Evolutionary conservation across 1,140 invertebrate genomes (phyloP).

Genomic region (Leptinotarsa defecta): DNA sequence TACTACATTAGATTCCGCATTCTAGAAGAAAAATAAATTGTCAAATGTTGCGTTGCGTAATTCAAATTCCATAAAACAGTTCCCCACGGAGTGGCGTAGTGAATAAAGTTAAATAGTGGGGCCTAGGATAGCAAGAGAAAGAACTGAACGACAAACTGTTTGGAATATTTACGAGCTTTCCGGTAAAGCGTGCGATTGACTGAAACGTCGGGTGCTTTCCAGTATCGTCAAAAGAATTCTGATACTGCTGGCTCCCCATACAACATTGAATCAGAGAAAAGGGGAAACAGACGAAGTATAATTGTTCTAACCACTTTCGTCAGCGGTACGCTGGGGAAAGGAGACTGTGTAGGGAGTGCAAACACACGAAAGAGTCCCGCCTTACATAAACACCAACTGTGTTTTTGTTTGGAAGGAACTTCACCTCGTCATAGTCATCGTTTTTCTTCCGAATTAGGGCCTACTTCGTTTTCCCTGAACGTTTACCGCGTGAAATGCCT

Average conservation of each 20-base stretch:
- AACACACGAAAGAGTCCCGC: slow-evolving; percentile 30
- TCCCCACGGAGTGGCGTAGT: background rate
- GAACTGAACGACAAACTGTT: slow-evolving; percentile 29
- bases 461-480: slow-evolving; percentile 10
- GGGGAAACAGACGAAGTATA: slow-evolving; percentile 35
- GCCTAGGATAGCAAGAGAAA: slow-evolving; percentile 7
- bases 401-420: slow-evolving; percentile 36
- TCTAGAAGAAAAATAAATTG: too few species aligned
- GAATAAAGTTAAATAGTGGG: background rate
- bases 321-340: slow-evolving; percentile 18
- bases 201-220: slow-evolving; percentile 29
- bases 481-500: slow-evolving; percentile 11
- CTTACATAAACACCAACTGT: slow-evolving; percentile 40
- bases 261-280: slow-evolving; percentile 31
- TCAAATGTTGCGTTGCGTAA: too few species aligned
- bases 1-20: too few species aligned
- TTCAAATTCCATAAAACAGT: background rate
- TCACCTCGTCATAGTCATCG: slow-evolving; percentile 36
- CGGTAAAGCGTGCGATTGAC: slow-evolving; percentile 32
- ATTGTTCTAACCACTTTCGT: slow-evolving; percentile 39
- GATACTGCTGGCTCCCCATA: slow-evolving; percentile 24
- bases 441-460: slow-evolving; percentile 39
- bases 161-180: slow-evolving; percentile 27
- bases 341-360: slow-evolving; percentile 31
- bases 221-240: slow-evolving; percentile 31